A percentile compares a stretch with the other conserved stretches of the same genome.
Conservation (phyloP, 2,888 invertebrate genomes). For the Oxystoma pomonae region DNA sequence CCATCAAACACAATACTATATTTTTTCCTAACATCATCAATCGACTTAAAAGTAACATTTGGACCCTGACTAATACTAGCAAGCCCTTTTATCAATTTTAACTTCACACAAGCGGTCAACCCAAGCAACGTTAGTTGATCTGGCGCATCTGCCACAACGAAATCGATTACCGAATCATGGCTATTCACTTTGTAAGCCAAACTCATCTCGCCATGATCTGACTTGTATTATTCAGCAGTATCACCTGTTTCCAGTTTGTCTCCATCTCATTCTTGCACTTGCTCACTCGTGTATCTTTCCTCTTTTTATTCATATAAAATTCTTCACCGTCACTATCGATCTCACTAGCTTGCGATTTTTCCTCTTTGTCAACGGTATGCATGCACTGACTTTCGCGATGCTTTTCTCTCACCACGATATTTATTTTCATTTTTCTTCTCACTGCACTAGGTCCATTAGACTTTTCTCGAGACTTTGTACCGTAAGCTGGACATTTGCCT, state of each 20-base stretch:
- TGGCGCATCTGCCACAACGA: conserved; percentile 10
- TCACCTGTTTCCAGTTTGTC: neutral
- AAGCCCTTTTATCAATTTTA: conserved; percentile 10
- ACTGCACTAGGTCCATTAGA: too few species aligned
- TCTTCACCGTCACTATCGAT: neutral
- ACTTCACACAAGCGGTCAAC: conserved; percentile 7
- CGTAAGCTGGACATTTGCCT: neutral
- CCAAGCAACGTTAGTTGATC: conserved; percentile 13
- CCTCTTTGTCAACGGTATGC: neutral
- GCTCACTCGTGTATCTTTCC: neutral
- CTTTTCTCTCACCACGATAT: neutral
- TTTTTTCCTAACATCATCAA: conserved; percentile 9
- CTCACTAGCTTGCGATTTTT: neutral
- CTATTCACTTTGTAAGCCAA: neutral
- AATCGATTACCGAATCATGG: neutral
- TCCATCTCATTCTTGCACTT: neutral
- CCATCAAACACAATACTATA: conserved; percentile 16
- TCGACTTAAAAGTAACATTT: neutral
- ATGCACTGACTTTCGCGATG: neutral
- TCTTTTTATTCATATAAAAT: neutral
- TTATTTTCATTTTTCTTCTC: too few species aligned
- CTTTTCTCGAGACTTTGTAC: neutral
- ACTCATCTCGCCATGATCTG: neutral
- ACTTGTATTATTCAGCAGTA: neutral
- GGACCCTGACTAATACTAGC: conserved; percentile 5